phyloP scores from a whole-genome alignment of 1,140 invertebrate genomes.

The Condylostylus longicornis region DNA sequence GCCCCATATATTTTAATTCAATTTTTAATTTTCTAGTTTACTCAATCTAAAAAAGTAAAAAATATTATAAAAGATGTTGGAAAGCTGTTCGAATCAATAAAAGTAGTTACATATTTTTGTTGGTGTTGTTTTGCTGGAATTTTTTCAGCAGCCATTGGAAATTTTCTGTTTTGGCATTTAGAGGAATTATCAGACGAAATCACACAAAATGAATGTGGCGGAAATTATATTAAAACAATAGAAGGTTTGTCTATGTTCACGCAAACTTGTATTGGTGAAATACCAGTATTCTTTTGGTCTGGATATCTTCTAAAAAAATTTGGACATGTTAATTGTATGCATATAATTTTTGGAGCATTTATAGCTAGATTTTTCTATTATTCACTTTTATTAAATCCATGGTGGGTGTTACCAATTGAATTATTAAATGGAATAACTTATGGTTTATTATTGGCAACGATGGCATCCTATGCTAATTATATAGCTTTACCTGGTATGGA shows the following conservation, averaged over 20 bases:
- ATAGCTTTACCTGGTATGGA: conserved; percentile 72
- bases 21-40: conserved; percentile 33
- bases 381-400: conserved; percentile 62
- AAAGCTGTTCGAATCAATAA: conserved; percentile 42
- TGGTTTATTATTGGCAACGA: conserved; percentile 75
- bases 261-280: conserved; percentile 73
- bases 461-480: conserved; percentile 75
- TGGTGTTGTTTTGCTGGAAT: conserved; percentile 72
- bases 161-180: conserved; percentile 70
- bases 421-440: conserved; percentile 77
- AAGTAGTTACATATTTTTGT: conserved; percentile 50
- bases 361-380: conserved; percentile 66
- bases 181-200: conserved; percentile 45
- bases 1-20: too few relatives aligned
- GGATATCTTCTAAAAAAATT: conserved; percentile 62
- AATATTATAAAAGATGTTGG: conserved; percentile 49
- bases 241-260: conserved; percentile 63
- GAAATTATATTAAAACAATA: conserved; percentile 55
- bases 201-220: conserved; percentile 30
- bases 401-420: conserved; percentile 72
- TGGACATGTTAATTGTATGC: conserved; percentile 70
- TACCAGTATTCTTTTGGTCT: conserved; percentile 77
- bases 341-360: conserved; percentile 57
- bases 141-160: conserved; percentile 75
- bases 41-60: conserved; percentile 41